phyloP scores from a whole-genome alignment of 2,113 vertebrate species.

The Tamias sibiricus region DNA sequence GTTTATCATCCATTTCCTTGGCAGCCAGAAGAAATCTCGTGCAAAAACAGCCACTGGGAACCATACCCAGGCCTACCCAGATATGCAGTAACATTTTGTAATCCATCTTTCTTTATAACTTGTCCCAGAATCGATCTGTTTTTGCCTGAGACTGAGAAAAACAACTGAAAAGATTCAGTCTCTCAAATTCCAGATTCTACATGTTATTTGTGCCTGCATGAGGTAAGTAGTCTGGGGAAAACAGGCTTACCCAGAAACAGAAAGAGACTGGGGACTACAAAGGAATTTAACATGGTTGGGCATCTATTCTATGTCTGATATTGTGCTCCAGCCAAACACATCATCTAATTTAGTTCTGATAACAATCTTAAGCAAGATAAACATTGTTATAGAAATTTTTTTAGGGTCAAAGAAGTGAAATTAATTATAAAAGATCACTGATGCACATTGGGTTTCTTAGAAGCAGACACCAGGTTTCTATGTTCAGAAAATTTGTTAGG shows the following conservation, averaged over 20 bases:
- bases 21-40: background rate
- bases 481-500: background rate
- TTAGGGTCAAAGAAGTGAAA: background rate
- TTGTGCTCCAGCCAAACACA: background rate
- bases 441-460: background rate
- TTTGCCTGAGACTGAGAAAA: background rate
- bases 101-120: slow-evolving; percentile 2
- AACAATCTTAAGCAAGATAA: background rate
- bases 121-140: background rate
- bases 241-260: background rate
- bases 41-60: background rate
- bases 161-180: background rate
- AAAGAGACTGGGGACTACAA: background rate
- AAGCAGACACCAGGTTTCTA: background rate
- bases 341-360: slow-evolving; percentile 22
- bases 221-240: background rate
- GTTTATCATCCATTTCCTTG: background rate
- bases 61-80: background rate
- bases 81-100: background rate
- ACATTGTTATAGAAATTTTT: background rate
- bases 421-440: background rate
- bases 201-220: background rate
- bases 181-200: background rate
- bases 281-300: background rate
- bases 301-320: background rate